Percentiles rank a stretch among this genome's conserved stretches.
Evolutionary conservation across 2,113 vertebrate species (phyloP).

Genomic region (Phylloscopus whistleri): DNA sequence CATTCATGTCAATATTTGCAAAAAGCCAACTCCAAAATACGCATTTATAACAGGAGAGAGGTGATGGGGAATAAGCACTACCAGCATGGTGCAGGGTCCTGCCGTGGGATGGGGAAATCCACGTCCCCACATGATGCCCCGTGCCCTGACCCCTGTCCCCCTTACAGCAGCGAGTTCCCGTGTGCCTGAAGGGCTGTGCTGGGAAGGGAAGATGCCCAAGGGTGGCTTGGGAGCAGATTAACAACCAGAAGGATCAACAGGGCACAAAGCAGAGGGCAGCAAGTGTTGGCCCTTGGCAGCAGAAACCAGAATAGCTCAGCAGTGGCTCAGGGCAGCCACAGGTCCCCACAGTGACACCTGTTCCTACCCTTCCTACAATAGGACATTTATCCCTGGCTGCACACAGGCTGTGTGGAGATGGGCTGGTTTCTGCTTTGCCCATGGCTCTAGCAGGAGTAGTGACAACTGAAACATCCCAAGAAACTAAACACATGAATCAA

Average conservation of each 20-base stretch:
- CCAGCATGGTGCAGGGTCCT: neutral
- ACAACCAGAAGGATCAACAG: neutral
- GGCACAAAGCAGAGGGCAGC: neutral
- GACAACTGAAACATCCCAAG: neutral
- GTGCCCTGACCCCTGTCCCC: neutral
- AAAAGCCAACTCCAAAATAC: too few species aligned
- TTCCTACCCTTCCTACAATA: neutral
- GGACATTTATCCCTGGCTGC: neutral
- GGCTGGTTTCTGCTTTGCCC: neutral
- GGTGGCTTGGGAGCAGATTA: neutral
- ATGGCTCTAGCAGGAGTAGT: neutral
- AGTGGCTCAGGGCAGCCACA: neutral
- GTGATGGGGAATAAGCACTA: neutral
- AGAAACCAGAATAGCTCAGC: neutral
- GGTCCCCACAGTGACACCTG: accelerated
- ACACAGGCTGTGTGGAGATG: neutral
- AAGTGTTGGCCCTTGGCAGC: neutral
- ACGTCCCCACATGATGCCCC: neutral
- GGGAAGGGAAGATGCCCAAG: neutral
- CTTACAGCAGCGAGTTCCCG: accelerated
- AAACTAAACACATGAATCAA: neutral
- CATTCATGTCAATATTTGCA: too few species aligned
- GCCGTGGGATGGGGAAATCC: neutral
- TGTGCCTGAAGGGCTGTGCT: neutral
- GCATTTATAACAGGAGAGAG: neutral